Percentiles rank a stretch among this genome's conserved stretches.
These are phyloP conservation scores for Stenurella melanura DNA, from an alignment of 2,888 invertebrate genomes.

Conservation along the genomic window DNA sequence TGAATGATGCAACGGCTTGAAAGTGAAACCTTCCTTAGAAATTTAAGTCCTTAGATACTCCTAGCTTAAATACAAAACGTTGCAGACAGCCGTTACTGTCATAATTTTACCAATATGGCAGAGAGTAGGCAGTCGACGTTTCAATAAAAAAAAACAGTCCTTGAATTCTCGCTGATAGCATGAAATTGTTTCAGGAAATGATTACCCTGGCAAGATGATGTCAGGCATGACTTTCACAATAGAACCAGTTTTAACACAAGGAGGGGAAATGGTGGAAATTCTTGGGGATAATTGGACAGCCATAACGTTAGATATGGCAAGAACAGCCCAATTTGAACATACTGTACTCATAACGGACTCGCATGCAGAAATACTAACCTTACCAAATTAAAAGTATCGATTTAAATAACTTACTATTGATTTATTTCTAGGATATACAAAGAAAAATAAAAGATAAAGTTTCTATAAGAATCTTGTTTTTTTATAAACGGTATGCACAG, in stretches of 20 bases:
- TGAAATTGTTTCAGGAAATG: conserved; percentile 75
- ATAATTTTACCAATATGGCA: no score
- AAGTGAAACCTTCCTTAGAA: no score
- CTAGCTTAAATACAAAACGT: no score
- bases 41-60: no score
- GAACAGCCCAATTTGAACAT: conserved; percentile 94
- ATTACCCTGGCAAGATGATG: conserved; percentile 82
- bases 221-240: conserved; percentile 97
- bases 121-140: no score
- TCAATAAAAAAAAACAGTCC: no score
- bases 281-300: conserved; percentile 96
- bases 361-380: conserved; percentile 88
- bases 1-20: no score
- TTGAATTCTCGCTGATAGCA: not conserved
- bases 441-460: conserved; percentile 46
- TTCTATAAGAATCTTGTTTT: conserved; percentile 50
- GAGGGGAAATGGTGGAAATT: conserved; percentile 79
- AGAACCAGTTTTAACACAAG: conserved; percentile 91
- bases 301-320: conserved; percentile 85
- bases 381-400: conserved; percentile 14
- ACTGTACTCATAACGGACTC: conserved; percentile 88
- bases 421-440: conserved; percentile 21
- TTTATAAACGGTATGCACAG: conserved; percentile 63
- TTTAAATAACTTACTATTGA: conserved; percentile 3
- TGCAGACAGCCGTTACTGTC: no score